Evolutionary conservation across 2,113 vertebrate species (phyloP).

Genomic region (Rhinogobius similis): DNA sequence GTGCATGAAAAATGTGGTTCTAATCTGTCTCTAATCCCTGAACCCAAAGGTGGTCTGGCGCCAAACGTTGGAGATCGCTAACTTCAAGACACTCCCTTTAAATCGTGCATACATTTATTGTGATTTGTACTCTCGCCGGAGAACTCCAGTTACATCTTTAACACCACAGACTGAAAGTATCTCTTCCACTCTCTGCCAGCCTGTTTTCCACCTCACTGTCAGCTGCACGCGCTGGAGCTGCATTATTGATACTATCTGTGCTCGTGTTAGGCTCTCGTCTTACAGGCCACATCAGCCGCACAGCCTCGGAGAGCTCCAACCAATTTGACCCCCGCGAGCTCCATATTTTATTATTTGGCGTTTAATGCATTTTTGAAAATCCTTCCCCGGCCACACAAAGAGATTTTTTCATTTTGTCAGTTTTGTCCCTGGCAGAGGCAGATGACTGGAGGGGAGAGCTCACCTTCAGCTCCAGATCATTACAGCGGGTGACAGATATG

Average conservation of each 20-base stretch:
- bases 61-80: no score
- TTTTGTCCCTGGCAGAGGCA: conserved; percentile 60
- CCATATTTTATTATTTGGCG: conserved; percentile 71
- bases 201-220: conserved; percentile 59
- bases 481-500: conserved; percentile 51
- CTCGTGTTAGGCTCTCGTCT: conserved; percentile 66
- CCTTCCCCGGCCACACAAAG: conserved; percentile 39
- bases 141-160: neutral
- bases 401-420: conserved; percentile 26
- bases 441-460: conserved; percentile 68
- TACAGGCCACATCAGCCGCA: conserved; percentile 41
- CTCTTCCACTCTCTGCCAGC: conserved; percentile 22
- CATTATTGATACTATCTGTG: conserved; percentile 72
- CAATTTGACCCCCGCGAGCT: conserved; percentile 67
- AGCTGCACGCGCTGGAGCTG: conserved; percentile 58
- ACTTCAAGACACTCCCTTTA: neutral
- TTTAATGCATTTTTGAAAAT: conserved; percentile 76
- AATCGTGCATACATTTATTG: neutral
- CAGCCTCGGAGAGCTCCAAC: conserved; percentile 54
- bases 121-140: neutral
- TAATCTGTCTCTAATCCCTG: no score
- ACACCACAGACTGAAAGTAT: conserved; percentile 10
- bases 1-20: no score
- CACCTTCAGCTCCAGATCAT: conserved; percentile 73
- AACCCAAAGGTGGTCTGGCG: no score